Conservation (phyloP, 2,113 vertebrate species). For the Cebus imitator region DNA sequence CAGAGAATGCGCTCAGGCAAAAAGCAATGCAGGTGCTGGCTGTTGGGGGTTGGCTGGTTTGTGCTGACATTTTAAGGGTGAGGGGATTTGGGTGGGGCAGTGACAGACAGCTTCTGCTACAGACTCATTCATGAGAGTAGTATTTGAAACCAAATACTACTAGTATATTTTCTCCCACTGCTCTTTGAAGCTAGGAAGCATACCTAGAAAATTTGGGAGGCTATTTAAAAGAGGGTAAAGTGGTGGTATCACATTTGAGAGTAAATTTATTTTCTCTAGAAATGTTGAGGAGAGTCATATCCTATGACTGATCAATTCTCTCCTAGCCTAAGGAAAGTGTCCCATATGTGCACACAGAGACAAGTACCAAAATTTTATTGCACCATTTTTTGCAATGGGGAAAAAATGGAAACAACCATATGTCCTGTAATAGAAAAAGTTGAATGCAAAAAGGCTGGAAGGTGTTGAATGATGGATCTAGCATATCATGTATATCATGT, state of each 20-base stretch:
- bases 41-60: not conserved
- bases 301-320: not conserved
- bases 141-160: not conserved
- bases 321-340: not conserved
- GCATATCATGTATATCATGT: not conserved
- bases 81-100: not conserved
- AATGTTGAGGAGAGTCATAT: not conserved
- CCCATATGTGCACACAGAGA: not conserved
- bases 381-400: not conserved
- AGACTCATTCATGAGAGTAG: not conserved
- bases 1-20: not conserved
- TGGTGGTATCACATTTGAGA: not conserved
- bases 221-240: not conserved
- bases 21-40: not conserved
- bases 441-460: conserved; percentile 11
- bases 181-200: not conserved
- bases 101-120: not conserved
- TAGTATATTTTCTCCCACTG: not conserved
- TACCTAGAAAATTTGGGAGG: not conserved
- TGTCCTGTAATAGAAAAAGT: conserved; percentile 9
- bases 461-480: not conserved
- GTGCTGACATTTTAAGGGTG: not conserved
- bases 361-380: not conserved
- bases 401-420: not conserved
- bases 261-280: not conserved